Conservation (phyloP, 2,888 invertebrate species). For the Pristionchus arcanus region DNA sequence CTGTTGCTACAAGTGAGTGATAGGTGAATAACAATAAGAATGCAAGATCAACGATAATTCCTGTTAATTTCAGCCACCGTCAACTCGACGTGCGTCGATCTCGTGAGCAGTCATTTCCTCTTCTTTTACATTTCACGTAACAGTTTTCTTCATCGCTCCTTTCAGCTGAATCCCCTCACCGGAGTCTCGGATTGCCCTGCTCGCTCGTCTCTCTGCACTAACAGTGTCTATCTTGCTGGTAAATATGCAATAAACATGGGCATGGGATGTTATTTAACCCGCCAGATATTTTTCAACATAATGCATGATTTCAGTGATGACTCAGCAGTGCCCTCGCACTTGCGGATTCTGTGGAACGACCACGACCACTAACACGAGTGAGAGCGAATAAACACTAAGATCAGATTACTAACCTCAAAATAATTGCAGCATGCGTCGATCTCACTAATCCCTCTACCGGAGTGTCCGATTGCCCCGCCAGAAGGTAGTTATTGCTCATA, state of each 20-base stretch:
- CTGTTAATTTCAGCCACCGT: constrained; percentile 3
- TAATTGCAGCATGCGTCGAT: constrained; percentile 14
- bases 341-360: constrained; percentile 29
- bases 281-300: not conserved
- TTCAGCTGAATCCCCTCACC: constrained; percentile 36
- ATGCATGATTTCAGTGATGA: not conserved
- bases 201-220: constrained; percentile 24
- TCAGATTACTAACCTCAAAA: not conserved
- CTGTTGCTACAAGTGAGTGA: constrained; percentile 10
- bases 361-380: not conserved
- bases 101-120: not conserved
- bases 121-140: not conserved
- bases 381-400: not conserved
- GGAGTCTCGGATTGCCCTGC: constrained; percentile 42
- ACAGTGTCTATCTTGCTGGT: constrained; percentile 29
- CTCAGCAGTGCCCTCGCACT: constrained; percentile 27
- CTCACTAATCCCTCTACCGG: constrained; percentile 19
- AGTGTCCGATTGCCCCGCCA: constrained; percentile 28
- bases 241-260: not conserved
- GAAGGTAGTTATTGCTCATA: constrained; percentile 15
- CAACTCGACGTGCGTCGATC: constrained; percentile 34
- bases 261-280: too few species aligned
- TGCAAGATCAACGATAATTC: too few species aligned
- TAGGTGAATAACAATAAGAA: not conserved
- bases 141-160: not conserved